Evolutionary conservation across 2,888 invertebrate species (phyloP), one percentile per base, ranked within the genome.

Genomic region (Anagyrus pseudococci): DNA sequence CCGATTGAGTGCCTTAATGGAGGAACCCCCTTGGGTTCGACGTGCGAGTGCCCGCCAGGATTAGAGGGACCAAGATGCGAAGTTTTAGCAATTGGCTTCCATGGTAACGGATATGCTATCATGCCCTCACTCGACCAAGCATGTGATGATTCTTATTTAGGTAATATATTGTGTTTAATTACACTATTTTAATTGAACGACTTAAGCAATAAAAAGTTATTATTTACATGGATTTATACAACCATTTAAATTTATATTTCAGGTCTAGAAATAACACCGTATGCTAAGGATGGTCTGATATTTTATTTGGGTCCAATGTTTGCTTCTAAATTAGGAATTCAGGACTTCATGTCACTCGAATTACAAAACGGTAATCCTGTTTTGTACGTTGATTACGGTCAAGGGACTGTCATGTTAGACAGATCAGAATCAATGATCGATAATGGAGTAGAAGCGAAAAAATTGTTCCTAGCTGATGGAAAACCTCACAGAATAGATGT

Each of bases 291-390:
- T 81, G 96, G 94, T 2, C 84, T 98, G 10, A 86, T 98, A 41
- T 91, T 98, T 82, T 98, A 97, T 79, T 85, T 93, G 75, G 98
- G 98, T 1, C 98, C 98, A 0, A 80, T 90, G 73, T 84, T 81
- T 66, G 84, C 85, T 70, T 89, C 88, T 75, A 37, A 15, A 49
- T 78, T 89, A 58, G 85, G 87, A 61, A 85, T 91, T 17, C 87
- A 86, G 85, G 98, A 98, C 84, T 98, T 96, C 81, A 89, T 98
- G 83, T 89, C 96, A 0, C 81, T 98, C 67, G 95, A 97, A 77
- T 82, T 98, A 48, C 84, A 87, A 7, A 87, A 91, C 41, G 96
- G 97, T n/a, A 90, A 85, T 76, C 93, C 92, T 0, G 86, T 92
- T 0, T 83, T 98, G 8, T 86, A 91, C 26, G 87, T 97, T 4